Conservation (phyloP, 2,888 invertebrate species). For the Lasioglossum vierecki region DNA sequence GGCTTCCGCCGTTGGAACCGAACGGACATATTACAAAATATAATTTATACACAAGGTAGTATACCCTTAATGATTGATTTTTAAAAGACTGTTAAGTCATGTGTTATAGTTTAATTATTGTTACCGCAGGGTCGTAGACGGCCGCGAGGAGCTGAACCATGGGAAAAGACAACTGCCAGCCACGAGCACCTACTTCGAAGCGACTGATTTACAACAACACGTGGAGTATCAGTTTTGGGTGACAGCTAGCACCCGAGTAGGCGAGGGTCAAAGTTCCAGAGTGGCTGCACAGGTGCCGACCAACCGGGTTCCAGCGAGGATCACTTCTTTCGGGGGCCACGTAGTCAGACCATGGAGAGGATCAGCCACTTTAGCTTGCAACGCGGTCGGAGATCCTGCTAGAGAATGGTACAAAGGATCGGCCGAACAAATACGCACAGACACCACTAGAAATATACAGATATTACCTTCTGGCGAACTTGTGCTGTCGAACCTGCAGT, state of each 20-base stretch:
- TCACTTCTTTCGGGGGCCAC: slow-evolving; percentile 89
- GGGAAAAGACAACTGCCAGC: slow-evolving; percentile 88
- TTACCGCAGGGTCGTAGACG: slow-evolving; percentile 86
- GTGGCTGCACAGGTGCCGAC: slow-evolving; percentile 89
- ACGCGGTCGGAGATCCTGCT: slow-evolving; percentile 87
- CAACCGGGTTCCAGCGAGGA: slow-evolving; percentile 88
- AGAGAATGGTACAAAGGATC: slow-evolving; percentile 88
- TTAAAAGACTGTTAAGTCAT: neutral
- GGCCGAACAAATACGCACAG: slow-evolving; percentile 85
- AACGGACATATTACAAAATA: slow-evolving; percentile 92
- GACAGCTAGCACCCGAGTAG: slow-evolving; percentile 90
- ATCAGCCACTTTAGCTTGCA: slow-evolving; percentile 87
- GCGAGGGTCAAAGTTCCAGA: slow-evolving; percentile 90
- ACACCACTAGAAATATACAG: slow-evolving; percentile 87
- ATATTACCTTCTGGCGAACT: slow-evolving; percentile 88
- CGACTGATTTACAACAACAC: slow-evolving; percentile 88
- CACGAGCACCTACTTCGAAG: slow-evolving; percentile 88
- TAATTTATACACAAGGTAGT: slow-evolving; percentile 88
- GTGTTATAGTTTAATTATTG: neutral
- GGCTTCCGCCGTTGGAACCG: slow-evolving; percentile 90
- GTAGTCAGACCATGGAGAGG: slow-evolving; percentile 89
- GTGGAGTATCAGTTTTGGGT: slow-evolving; percentile 92
- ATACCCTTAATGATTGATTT: neutral
- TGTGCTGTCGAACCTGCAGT: slow-evolving; percentile 87
- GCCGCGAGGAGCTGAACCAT: slow-evolving; percentile 89